Evolutionary conservation across 2,888 invertebrate genomes (phyloP).

Genomic region (Halictus quadricinctus): DNA sequence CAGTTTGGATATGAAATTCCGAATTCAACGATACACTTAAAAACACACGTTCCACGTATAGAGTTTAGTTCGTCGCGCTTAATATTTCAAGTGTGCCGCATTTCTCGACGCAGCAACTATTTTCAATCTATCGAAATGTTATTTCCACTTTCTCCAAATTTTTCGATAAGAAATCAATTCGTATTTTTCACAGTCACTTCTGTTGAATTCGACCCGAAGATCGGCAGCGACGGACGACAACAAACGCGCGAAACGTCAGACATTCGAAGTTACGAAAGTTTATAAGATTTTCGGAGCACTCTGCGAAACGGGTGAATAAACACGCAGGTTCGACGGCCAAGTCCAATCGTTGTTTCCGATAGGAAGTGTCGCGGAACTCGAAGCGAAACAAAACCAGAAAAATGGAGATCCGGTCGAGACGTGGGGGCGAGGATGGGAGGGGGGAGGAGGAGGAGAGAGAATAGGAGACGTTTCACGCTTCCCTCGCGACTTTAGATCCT

Average conservation of each 20-base stretch:
- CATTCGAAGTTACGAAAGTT: neutral
- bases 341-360: conserved; percentile 6
- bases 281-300: neutral
- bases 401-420: neutral
- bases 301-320: neutral
- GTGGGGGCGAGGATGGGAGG: neutral
- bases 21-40: neutral
- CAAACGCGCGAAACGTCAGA: neutral
- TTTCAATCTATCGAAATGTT: too few species aligned
- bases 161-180: neutral
- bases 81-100: too few species aligned
- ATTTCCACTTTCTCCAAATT: neutral
- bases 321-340: neutral
- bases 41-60: neutral
- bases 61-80: too few species aligned
- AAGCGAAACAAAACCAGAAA: conserved; percentile 1
- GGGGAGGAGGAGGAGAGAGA: too few species aligned
- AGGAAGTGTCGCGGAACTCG: conserved; percentile 1
- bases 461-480: neutral
- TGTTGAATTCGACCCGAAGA: neutral
- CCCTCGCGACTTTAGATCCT: conserved; percentile 24
- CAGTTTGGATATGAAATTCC: neutral
- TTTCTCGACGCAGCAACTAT: neutral
- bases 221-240: neutral
- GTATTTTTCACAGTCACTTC: neutral